Conservation (phyloP, 1,140 invertebrate genomes). For the Diprion similis region DNA sequence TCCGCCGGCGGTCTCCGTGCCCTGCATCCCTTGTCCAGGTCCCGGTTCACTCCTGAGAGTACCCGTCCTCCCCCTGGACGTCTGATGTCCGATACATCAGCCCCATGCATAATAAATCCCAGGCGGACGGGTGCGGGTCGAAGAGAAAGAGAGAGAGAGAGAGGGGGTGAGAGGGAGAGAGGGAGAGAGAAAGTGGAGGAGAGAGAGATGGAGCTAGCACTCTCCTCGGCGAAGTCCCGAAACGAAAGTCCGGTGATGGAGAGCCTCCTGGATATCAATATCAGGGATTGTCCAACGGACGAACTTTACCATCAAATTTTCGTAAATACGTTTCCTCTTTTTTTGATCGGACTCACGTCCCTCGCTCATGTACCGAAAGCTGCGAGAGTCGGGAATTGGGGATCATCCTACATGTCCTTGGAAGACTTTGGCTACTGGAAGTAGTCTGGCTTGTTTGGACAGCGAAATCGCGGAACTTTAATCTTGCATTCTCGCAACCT, state of each 20-base stretch:
- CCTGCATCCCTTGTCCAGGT: conserved; percentile 28
- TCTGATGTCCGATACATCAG: conserved; percentile 55
- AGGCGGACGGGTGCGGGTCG: conserved; percentile 20
- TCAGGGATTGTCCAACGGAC: conserved; percentile 41
- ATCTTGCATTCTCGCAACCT: no score
- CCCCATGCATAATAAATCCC: conserved; percentile 54
- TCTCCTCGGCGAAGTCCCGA: conserved; percentile 16
- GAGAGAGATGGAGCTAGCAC: conserved; percentile 25
- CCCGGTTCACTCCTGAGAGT: conserved; percentile 41
- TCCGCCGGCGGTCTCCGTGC: conserved; percentile 27
- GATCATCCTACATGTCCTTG: no score
- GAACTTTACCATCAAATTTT: conserved; percentile 42
- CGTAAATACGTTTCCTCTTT: conserved; percentile 31
- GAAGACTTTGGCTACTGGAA: no score
- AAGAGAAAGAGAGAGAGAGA: conserved; percentile 15
- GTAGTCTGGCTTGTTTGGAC: no score
- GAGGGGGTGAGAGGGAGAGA: not conserved
- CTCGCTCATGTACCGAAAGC: not conserved
- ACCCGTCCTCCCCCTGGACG: conserved; percentile 23
- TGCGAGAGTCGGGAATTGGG: no score
- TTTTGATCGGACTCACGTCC: conserved; percentile 1
- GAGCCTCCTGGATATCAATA: conserved; percentile 45
- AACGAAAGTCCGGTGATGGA: conserved; percentile 35
- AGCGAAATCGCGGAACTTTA: no score
- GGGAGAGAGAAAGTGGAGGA: conserved; percentile 14